Evolutionary conservation across 2,113 vertebrate species (phyloP).

Genomic region (Plestiodon gilberti): DNA sequence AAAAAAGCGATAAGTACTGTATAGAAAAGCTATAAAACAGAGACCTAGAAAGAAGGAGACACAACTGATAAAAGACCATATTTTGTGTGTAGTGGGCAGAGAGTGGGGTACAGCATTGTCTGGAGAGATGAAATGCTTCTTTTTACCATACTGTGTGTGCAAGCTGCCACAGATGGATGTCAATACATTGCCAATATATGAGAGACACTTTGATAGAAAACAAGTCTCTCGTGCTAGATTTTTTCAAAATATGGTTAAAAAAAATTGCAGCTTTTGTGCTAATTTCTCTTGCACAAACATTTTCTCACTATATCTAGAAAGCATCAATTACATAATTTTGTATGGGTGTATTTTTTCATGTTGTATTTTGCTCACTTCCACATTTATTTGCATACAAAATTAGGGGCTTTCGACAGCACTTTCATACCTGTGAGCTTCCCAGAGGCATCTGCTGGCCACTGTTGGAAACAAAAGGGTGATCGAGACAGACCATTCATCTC

Average conservation of each 20-base stretch:
- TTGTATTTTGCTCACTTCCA: not conserved
- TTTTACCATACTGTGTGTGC: not conserved
- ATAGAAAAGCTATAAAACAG: not conserved
- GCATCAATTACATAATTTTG: not conserved
- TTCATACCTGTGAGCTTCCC: not conserved
- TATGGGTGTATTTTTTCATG: not conserved
- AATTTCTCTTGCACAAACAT: not conserved
- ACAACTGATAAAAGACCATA: not conserved
- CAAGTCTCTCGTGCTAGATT: not conserved
- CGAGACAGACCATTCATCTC: too few relatives aligned
- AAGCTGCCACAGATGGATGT: not conserved
- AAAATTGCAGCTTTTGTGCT: not conserved
- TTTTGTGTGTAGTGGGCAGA: not conserved
- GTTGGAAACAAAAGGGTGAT: too few relatives aligned
- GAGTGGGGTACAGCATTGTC: not conserved
- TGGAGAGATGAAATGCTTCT: not conserved
- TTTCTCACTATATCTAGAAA: not conserved
- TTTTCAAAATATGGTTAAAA: not conserved
- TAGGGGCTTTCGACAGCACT: not conserved
- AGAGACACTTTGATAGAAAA: not conserved
- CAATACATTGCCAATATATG: not conserved
- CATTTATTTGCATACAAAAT: not conserved
- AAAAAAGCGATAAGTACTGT: not conserved
- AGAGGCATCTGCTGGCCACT: too few relatives aligned
- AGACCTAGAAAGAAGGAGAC: not conserved